These are phyloP conservation scores for Drosophila tsacasi DNA, from an alignment of 1,140 invertebrate genomes.

Conservation along the genomic window DNA sequence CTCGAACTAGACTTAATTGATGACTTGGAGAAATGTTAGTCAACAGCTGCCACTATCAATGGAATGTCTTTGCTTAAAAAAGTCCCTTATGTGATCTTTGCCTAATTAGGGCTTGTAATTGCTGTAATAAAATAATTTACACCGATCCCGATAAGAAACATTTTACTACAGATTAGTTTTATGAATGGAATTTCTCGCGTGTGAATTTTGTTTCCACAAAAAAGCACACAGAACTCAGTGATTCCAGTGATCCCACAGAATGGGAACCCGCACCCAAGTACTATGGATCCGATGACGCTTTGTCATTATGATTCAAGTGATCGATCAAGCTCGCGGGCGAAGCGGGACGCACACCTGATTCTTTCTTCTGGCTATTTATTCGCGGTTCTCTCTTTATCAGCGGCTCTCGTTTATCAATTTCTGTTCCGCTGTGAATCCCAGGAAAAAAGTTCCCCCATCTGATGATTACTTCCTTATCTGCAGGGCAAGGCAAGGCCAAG, in stretches of 20 bases:
- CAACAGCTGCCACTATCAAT: conserved; percentile 3
- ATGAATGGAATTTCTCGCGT: conserved; percentile 28
- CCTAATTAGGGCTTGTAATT: not conserved
- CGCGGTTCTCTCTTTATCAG: conserved; percentile 37
- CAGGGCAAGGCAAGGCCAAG: conserved; percentile 20
- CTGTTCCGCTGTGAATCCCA: conserved; percentile 21
- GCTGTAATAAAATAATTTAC: conserved; percentile 1
- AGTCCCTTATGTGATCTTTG: conserved; percentile 3
- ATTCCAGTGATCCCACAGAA: not conserved
- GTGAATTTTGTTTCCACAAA: conserved; percentile 13
- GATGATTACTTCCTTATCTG: conserved; percentile 24
- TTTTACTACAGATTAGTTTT: conserved; percentile 35
- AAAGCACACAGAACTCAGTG: conserved; percentile 13
- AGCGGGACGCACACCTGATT: conserved; percentile 10
- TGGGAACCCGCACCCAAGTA: conserved; percentile 11
- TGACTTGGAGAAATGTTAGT: conserved; percentile 15
- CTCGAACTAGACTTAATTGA: conserved; percentile 31
- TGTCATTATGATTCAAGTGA: conserved; percentile 28
- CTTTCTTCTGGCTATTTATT: conserved; percentile 13
- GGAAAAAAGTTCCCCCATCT: conserved; percentile 40
- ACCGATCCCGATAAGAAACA: not conserved
- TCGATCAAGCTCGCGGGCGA: conserved; percentile 4
- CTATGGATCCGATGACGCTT: conserved; percentile 17
- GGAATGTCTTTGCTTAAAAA: not conserved
- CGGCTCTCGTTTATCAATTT: conserved; percentile 22